phyloP scores from a whole-genome alignment of 2,797 vertebrate genomes.

The Lateolabrax maculatus region DNA sequence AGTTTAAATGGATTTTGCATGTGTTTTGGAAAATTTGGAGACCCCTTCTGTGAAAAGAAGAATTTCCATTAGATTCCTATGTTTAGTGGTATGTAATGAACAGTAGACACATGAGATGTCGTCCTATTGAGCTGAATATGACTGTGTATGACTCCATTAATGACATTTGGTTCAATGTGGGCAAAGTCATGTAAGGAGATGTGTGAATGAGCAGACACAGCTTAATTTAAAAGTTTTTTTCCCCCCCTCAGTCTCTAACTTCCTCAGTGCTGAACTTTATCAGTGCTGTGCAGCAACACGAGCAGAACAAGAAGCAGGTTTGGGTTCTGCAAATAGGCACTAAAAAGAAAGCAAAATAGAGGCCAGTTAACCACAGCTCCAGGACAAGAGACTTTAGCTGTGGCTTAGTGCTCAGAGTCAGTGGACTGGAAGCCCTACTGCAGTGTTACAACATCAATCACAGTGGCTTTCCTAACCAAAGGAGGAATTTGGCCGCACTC shows the following conservation, averaged over 20 bases:
- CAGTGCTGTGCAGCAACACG: conserved; percentile 23
- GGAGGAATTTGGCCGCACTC: conserved; percentile 23
- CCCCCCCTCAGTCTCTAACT: neutral
- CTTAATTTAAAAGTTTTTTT: neutral
- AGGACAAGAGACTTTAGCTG: conserved; percentile 21
- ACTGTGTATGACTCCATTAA: neutral
- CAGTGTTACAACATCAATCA: conserved; percentile 59
- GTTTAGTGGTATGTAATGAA: neutral
- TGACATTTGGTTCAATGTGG: neutral
- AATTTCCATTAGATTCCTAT: neutral
- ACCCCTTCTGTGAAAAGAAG: neutral
- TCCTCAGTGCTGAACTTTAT: conserved; percentile 43
- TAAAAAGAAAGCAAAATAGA: conserved; percentile 34
- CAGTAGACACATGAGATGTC: neutral
- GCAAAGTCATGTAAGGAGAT: neutral
- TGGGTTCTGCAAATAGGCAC: conserved; percentile 34
- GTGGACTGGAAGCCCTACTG: conserved; percentile 39
- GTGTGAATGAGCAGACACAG: neutral
- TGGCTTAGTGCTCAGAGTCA: conserved; percentile 67
- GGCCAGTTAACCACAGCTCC: conserved; percentile 40
- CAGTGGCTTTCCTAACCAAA: conserved; percentile 35
- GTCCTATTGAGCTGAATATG: neutral
- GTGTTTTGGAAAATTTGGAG: neutral
- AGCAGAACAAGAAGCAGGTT: conserved; percentile 30
- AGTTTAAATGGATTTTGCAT: neutral